Evolutionary conservation across 2,888 invertebrate genomes (phyloP), one percentile per base, ranked within the genome.

Genomic region (Eupsilia transversa): DNA sequence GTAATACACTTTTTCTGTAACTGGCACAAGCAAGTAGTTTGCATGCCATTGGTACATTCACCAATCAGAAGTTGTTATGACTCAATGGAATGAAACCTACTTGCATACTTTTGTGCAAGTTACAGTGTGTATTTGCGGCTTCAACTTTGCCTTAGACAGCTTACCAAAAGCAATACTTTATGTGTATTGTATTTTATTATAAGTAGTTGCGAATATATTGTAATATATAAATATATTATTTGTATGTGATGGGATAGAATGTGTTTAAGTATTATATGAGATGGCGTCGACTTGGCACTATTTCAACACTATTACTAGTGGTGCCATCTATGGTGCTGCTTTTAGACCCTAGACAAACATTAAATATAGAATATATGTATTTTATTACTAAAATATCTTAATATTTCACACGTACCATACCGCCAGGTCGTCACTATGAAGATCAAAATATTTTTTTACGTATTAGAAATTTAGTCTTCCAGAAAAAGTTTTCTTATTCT

Each of bases 241-340:
- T 85, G 60, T 80, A 78, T 79, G 56, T 67, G 43, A 59, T 63
- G 27, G 52, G 49, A 74, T 27, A 68, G 67, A 61, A 65, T 72
- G 66, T 52, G 23, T 73, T 17, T 73, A 69, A 69, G 54, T 74
- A 65, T 65, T 60, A 41, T n/a, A 49, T 33, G 72, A 56, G 71
- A 77, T 72, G 76, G 77, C 60, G 78, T 83, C 83, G 78, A 67
- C 74, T 76, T 82, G 82, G 75, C 74, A 72, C 38, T 61, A 33
- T 49, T 72, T 60, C 23, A 59, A 14, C 38, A 65, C 46, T 61
- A 27, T 61, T 41, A 65, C 61, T 61, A 72, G 79, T 43, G 66
- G 66, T 72, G 61, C 73, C 79, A 61, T 35, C n/a, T 57, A 33
- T 63, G 78, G 78, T 78, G 78, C 79, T 79, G 63, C 63, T 63